Base-by-base conservation (phyloP, 2,888 invertebrate genomes). In the Lithodes maja region DNA sequence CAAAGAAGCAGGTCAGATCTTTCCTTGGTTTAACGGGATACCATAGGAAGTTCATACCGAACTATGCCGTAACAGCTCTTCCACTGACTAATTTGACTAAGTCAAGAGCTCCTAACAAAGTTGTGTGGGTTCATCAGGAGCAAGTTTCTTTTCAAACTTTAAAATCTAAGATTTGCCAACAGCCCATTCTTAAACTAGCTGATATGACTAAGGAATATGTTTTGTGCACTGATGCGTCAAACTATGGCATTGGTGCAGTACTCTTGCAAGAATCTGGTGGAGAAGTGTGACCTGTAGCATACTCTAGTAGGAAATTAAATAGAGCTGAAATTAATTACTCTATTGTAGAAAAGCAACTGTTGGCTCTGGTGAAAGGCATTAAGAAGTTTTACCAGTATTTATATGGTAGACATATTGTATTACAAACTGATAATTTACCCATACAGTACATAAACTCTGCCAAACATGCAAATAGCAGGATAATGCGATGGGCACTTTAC, bases 11-110 rank as follows among this genome's bases (percentile, higher is more conserved):
- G 15, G 33, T 61, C 5, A 83, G 49, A 61, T 83, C 69, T 5
- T 82, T 68, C 2, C 53, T 82, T 15, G 83, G 15, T n/a, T 50
- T 69, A 15, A 17, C n/a, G 15, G 68, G 83, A 9, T 83, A 83
- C 50, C 68, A 83, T 15, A 3, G 68, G 12, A 9, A 61, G 55
- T 69, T 49, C n/a, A 83, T 69, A 0, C 2, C 5, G 15, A 15
- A 61, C 17, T 83, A 61, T 71, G 52, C 15, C 9, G 33, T 15
- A 3, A 83, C 68, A 2, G 83, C 83, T 12, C 12, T 49, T 3
- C 69, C 68, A 9, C 50, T 61, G 9, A 61, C 71, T 55, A 68
- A 82, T 33, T 33, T 82, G 3, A 82, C 12, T 15, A 78, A 78
- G 52, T 50, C 33, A 52, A 50, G 1, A 12, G 15, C 52, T 17